phyloP scores from a whole-genome alignment of 2,797 vertebrate genomes.

The Sebastes variabilis region DNA sequence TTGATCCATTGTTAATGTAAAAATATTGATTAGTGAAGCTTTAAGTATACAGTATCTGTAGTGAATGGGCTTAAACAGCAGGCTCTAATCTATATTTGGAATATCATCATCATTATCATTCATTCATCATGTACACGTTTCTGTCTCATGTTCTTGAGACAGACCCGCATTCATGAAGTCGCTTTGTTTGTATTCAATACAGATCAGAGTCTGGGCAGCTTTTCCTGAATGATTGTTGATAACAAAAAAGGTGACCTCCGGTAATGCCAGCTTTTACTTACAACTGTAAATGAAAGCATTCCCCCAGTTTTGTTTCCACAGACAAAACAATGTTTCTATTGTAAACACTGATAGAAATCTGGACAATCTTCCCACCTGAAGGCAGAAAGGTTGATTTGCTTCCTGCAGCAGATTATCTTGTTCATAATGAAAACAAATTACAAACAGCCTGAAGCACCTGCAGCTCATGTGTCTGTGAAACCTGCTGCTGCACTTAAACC shows the following conservation, averaged over 20 bases:
- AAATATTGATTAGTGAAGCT: neutral
- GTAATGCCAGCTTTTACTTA: neutral
- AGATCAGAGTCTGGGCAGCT: neutral
- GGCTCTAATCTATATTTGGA: neutral
- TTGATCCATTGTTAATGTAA: neutral
- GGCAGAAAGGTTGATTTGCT: neutral
- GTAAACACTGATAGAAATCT: constrained; percentile 32
- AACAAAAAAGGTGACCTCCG: constrained; percentile 35
- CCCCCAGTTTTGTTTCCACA: constrained; percentile 21
- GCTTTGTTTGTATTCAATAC: constrained; percentile 12
- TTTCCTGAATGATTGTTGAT: constrained; percentile 17
- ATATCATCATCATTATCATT: neutral
- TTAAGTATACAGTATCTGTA: neutral
- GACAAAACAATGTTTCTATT: constrained; percentile 28
- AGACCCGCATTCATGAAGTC: neutral
- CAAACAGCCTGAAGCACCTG: constrained; percentile 15
- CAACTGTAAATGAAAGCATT: constrained; percentile 2
- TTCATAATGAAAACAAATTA: constrained; percentile 15
- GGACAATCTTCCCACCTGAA: neutral
- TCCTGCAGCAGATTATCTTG: neutral
- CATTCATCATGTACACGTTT: neutral
- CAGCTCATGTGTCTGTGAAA: neutral
- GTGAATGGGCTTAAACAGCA: neutral
- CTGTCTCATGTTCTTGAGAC: neutral
- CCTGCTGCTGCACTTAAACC: neutral